Percentiles rank a stretch among this genome's conserved stretches.
Conservation (phyloP, 2,797 vertebrate species). For the Mormyrops attenuatus region DNA sequence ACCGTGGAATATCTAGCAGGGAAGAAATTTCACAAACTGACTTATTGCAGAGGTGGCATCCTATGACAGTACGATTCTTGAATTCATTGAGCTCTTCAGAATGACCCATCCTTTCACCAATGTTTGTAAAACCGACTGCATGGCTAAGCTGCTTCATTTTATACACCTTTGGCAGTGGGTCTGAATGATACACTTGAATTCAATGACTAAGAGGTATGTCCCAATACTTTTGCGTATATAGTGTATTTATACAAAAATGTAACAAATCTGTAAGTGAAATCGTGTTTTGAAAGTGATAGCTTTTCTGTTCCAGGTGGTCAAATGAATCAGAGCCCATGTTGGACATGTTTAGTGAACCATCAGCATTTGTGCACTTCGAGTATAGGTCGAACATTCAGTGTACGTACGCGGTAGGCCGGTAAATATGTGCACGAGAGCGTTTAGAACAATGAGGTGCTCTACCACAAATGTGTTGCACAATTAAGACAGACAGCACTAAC, state of each 20-base stretch:
- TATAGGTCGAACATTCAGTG: neutral
- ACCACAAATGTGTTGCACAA: neutral
- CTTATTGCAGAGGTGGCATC: neutral
- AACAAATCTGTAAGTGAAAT: neutral
- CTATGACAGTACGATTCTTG: neutral
- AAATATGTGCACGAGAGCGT: neutral
- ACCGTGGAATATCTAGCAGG: neutral
- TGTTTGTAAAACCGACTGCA: neutral
- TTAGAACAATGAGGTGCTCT: neutral
- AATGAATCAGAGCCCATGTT: neutral
- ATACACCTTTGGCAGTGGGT: neutral
- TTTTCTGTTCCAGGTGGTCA: neutral
- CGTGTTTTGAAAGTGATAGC: neutral
- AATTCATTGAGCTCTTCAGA: neutral
- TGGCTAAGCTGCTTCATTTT: neutral
- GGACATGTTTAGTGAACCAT: neutral
- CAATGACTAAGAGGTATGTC: neutral
- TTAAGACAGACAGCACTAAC: neutral
- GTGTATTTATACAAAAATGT: neutral
- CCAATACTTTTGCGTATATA: neutral
- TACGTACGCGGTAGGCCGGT: neutral
- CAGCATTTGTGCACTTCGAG: neutral
- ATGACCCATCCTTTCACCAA: neutral
- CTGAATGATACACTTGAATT: neutral
- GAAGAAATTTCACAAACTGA: neutral